These are phyloP conservation scores for Semaprochilodus insignis DNA, from an alignment of 2,797 vertebrate genomes.

Conservation along the genomic window DNA sequence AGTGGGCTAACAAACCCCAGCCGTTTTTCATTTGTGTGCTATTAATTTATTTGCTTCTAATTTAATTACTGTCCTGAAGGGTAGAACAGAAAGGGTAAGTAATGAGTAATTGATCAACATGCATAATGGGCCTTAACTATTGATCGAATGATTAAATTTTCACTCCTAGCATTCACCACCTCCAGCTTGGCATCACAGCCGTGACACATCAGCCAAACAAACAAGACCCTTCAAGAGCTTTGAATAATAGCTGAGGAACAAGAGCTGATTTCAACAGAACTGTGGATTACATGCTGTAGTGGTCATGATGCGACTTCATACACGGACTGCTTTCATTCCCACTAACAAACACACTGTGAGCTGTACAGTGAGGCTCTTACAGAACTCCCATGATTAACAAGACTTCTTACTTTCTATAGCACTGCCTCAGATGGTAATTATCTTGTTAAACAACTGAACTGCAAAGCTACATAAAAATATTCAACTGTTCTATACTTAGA, in stretches of 20 bases:
- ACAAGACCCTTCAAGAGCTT: not conserved
- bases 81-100: conserved; percentile 36
- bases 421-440: not conserved
- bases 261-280: not conserved
- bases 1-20: conserved; percentile 18
- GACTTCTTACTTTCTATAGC: not conserved
- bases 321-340: not conserved
- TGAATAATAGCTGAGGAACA: not conserved
- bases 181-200: conserved; percentile 1
- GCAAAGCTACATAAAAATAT: not conserved
- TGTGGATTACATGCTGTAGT: not conserved
- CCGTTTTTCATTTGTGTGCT: conserved; percentile 15
- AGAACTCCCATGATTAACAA: not conserved
- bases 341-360: not conserved
- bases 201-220: not conserved
- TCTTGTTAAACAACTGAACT: not conserved
- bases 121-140: conserved; percentile 51
- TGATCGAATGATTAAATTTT: conserved; percentile 55
- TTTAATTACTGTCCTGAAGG: conserved; percentile 42
- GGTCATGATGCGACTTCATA: not conserved
- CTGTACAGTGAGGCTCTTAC: not conserved
- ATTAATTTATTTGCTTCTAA: conserved; percentile 44
- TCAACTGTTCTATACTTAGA: not conserved
- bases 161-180: not conserved
- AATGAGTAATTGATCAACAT: conserved; percentile 63